Base-by-base conservation (phyloP, 1,140 invertebrate species). In the Planococcus citri region DNA sequence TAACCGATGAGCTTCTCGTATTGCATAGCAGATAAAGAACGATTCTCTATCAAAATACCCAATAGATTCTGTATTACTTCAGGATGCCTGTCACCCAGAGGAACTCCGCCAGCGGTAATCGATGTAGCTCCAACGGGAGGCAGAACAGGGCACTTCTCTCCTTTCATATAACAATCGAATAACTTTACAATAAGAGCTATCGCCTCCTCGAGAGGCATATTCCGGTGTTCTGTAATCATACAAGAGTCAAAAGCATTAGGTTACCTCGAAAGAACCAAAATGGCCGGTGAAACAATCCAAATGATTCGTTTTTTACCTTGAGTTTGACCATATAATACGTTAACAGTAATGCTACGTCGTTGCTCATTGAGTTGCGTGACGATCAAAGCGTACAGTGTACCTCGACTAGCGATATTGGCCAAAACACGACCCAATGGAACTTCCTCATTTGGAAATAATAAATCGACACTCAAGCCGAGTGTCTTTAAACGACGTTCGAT, bases 161-260 rank as follows among this genome's bases (percentile, higher is more conserved):
- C 83, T 70, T 82, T 81, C 75, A 91, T 86, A 76, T 92, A 91
- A 69, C 84, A 84, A 68, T 87, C 85, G 79, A 91, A 95, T 78
- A 92, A 92, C 21, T 87, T 83, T 22, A 83, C 82, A 33, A 96
- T 82, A 51, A 95, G 80, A 71, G 83, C 83, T 70, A 95, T 82
- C 1, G 93, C 91, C 79, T 95, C 91, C 69, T 95, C 91, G n/a
- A 94, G 75, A 0, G 92, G 92, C 91, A 96, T 95, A 79, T 97
- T 95, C 72, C 93, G 85, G 76, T 96, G 93, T 77, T 95, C 94
- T 89, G 79, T 73, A 72, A 75, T 67, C 20, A 69, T 69, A 37
- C 51, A 69, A 17, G 24, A 71, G 37, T 60, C 22, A 9, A 70
- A 61, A 70, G n/a, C 21, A 72, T 72, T 24, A 27, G n/a, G n/a